Base-by-base conservation (phyloP, 2,797 vertebrate species). In the Octomys mimax region DNA sequence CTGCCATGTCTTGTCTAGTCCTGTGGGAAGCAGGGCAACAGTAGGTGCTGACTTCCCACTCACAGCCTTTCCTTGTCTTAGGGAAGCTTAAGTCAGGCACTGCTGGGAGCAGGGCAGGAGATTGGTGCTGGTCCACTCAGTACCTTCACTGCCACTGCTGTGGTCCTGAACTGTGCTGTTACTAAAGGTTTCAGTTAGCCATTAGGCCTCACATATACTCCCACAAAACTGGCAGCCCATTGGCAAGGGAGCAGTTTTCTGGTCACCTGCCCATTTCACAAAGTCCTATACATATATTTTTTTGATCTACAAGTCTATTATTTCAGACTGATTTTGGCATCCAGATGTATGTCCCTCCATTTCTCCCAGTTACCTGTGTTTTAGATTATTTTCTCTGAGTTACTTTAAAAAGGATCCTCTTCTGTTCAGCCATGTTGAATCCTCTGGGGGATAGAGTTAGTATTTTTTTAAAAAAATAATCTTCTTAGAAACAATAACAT, bases 401-500 rank as follows among this genome's bases (percentile, higher is more conserved):
- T 70, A 70, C 18, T 70, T 16, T 3, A 36, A 36, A 1, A 16
- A 36, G 33, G 33, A 36, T 70, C n/a, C 14, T 36, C 18, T 6
- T 36, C 33, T 70, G 19, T n/a, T 70, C 66, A 70, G 66, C n/a
- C n/a, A n/a, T 9, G 18, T 36, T 70, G 66, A 70, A 36, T 36
- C 33, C 66, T 70, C 66, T 70, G 33, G 6, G 18, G 33, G 66
- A 62, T 70, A 19, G 33, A 68, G 33, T 68, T n/a, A 18, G 18
- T 70, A 70, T 70, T 70, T 68, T 75, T 70, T n/a, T 5, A 26
- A 0, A 61, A 97, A 95, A 82, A 78, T 39, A 36, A 6, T 70
- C 39, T 82, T 94, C 49, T 92, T 83, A 46, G 11, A 86, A 70
- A 92, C 33, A 73, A 75, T 92, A 92, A 59, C 71, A 61, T 39